Base-by-base conservation (phyloP, 2,797 vertebrate species). In the Paedocypris micromegethes region DNA sequence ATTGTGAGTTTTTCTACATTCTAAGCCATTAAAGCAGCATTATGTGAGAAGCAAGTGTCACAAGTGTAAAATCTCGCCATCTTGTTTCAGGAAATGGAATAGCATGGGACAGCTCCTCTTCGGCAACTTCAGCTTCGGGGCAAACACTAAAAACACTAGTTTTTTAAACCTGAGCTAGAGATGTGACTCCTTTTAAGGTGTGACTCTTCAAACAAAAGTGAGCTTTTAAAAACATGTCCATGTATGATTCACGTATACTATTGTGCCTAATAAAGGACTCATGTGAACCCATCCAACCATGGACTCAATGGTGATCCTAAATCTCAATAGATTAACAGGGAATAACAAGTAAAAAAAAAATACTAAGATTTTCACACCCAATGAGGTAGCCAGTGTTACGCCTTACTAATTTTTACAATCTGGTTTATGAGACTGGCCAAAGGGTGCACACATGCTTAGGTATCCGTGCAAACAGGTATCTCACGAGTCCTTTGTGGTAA, bases 391-490 rank as follows among this genome's bases (percentile, higher is more conserved):
- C 68, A 58, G 63, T 8, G 73, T 78, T 68, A 77, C 57, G 80
- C 73, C 70, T 73, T 62, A 80, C 77, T 76, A 77, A 78, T 55
- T 67, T 83, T 79, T 70, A 79, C 76, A 64, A 45, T 62, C 40
- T 43, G 60, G 52, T 80, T 80, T 83, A 77, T 76, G 62, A 68
- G 72, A 64, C 66, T 57, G 65, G 54, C 53, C 37, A 62, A 55
- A 64, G 51, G 64, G 63, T 63, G 62, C 58, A 51, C 41, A 66
- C 47, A 76, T 65, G 67, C 61, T 41, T 5, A 75, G 64, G 68
- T 56, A 70, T 68, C 59, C 42, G 7, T 65, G 59, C 23, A 23
- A 23, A 23, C 68, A 72, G 55, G 46, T 59, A 74, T 77, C 74
- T 73, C 70, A 49, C 23, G 49, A 66, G 66, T 57, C 72, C 54